These are phyloP conservation scores for Eubasilissa splendida DNA, from an alignment of 2,888 invertebrate species.

Conservation along the genomic window DNA sequence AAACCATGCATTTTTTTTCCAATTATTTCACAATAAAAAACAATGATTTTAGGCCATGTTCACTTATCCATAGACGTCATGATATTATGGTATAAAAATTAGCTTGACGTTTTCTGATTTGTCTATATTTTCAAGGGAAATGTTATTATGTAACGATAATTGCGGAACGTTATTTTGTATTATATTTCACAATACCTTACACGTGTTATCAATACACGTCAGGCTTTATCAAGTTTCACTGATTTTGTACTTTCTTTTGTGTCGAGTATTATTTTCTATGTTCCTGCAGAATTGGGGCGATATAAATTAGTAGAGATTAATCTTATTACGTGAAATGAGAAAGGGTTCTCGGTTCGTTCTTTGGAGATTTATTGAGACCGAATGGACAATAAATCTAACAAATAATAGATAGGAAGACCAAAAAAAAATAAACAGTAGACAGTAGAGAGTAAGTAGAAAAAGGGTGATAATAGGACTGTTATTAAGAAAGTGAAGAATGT, in stretches of 20 bases:
- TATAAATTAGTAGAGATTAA: conserved; percentile 26
- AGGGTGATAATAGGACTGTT: conserved; percentile 32
- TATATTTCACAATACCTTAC: too few relatives aligned
- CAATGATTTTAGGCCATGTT: too few relatives aligned
- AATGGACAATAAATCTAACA: conserved; percentile 29
- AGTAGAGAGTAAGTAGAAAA: too few relatives aligned
- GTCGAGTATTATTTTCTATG: conserved; percentile 14
- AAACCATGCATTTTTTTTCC: too few relatives aligned
- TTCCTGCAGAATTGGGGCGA: conserved; percentile 6
- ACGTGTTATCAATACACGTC: conserved; percentile 1
- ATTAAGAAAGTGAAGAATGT: conserved; percentile 27
- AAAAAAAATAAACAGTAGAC: conserved; percentile 31
- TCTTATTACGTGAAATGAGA: conserved; percentile 14
- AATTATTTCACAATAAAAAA: too few relatives aligned
- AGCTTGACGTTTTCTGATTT: too few relatives aligned
- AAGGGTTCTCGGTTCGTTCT: conserved; percentile 30
- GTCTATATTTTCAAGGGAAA: too few relatives aligned
- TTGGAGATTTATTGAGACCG: conserved; percentile 27
- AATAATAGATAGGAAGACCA: conserved; percentile 34
- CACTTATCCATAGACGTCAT: too few relatives aligned
- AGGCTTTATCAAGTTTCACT: conserved; percentile 18
- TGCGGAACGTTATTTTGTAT: too few relatives aligned
- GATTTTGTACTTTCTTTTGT: background rate
- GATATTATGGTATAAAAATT: too few relatives aligned
- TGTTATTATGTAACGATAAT: too few relatives aligned